phyloP scores from a whole-genome alignment of 2,888 invertebrate species.

The Spilarctia lutea region DNA sequence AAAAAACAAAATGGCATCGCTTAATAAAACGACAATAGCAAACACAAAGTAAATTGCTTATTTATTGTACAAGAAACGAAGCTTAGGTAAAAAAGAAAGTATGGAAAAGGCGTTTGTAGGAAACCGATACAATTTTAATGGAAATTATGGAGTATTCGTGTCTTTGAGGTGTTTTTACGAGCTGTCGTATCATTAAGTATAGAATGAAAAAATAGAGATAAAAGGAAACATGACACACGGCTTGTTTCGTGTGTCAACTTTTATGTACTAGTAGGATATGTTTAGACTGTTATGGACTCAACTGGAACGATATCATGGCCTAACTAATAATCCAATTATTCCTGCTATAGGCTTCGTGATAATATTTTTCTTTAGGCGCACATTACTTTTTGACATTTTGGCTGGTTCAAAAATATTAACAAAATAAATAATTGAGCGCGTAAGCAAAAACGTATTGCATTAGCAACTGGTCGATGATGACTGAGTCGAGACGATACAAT shows the following conservation, averaged over 20 bases:
- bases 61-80: conserved; percentile 49
- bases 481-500: no score
- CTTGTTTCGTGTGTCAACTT: neutral
- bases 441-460: no score
- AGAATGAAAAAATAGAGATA: neutral
- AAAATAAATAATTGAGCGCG: no score
- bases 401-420: no score
- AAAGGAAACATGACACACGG: neutral
- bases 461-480: no score
- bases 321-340: no score
- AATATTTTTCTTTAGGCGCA: no score
- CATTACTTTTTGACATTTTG: no score
- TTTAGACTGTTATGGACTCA: no score
- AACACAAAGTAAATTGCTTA: conserved; percentile 53
- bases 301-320: no score
- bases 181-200: neutral
- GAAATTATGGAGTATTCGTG: neutral
- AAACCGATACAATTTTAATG: conserved; percentile 9
- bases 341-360: no score
- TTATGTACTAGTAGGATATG: neutral
- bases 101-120: conserved; percentile 18
- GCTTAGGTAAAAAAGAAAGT: conserved; percentile 32
- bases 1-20: conserved; percentile 34
- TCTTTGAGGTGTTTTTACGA: neutral
- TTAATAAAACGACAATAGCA: conserved; percentile 44